Evolutionary conservation across 2,888 invertebrate genomes (phyloP), one percentile per base, ranked within the genome.

Genomic region (Chydorus sphaericus): DNA sequence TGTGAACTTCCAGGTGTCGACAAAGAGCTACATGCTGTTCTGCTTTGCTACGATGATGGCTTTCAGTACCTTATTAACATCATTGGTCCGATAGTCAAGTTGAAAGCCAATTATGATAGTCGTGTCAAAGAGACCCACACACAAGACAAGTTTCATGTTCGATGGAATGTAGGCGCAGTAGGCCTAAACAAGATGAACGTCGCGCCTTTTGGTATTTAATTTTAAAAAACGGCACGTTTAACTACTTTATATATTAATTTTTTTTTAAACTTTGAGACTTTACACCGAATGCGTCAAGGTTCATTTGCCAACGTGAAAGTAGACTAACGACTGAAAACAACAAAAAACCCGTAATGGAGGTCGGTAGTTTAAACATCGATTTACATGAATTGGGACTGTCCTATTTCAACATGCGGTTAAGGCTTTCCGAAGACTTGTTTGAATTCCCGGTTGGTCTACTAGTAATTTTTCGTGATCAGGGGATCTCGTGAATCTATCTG

Each of bases 121-220:
- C 83, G 91, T 59, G 74, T 96, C 56, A 99, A 99, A 69, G 98
- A 98, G 70, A 91, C 93, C 0, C 96, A 97, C 70, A 96, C 94
- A 0, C 96, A 97, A 69, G 94, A 96, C 65, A 94, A 94, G 63
- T 93, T 98, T 58, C 90, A 93, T 66, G 96, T 98, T 1, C 83
- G 97, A 54, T 99, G 98, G 98, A 97, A 98, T 66, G 86, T 94
- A 10, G n/a, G n/a, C n/a, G n/a, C n/a, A n/a, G n/a, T n/a, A n/a
- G 97, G 97, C 0, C 76, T 99, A 26, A 98, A 98, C 68, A 97
- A 97, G 73, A 96, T 97, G 69, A 89, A 89, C 0, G 92, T 94
- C 57, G 97, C 97, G 0, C 97, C 93, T 69, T 98, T 99, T 68
- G 90, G 90, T 54, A 75, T 99, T 54, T 92, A 3, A 96, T 96